Base-by-base conservation (phyloP, 2,888 invertebrate genomes). In the Stenoptilia bipunctidactyla region DNA sequence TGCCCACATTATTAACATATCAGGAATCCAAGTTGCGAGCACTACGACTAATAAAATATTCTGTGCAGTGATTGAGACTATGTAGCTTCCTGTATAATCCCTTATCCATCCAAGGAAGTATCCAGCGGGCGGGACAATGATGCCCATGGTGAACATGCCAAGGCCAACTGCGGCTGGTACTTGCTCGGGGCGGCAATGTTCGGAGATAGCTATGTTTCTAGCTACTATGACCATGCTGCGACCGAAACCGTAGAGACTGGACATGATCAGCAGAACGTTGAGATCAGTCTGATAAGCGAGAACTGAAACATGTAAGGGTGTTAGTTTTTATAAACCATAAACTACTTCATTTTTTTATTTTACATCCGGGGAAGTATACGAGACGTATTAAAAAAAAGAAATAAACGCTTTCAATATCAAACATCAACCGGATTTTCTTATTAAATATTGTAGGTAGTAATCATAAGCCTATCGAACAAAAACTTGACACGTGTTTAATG, bases 181-280 rank as follows among this genome's bases (percentile, higher is more conserved):
- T 45, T 87, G 79, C 0, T 82, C 80, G 45, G 66, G 42, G 10
- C 75, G 72, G 47, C 88, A 88, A 55, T 89, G 80, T 47, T 90
- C 89, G 0, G 91, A 88, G 37, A 91, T 87, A 0, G 89, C 87
- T 34, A 91, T 76, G 57, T 90, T 91, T 55, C 90, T 88, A 46
- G 90, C 89, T 1, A 91, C 88, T n/a, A 92, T 88, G 0, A 90
- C 87, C 53, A 89, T 88, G 38, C 92, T 91, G 48, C 92, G 87
- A 15, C 90, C 85, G 52, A 90, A 87, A n/a, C 92, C 92, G 51
- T 87, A 88, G 0, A 91, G 60, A 8, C 85, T 71, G 1, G 90
- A 86, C 63, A 87, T 77, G 0, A 68, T 49, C 3, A 89, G 67
- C 27, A 91, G 60, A 4, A 77, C 65, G 0, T 58, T 60, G 25